phyloP scores from a whole-genome alignment of 2,888 invertebrate species.

The Dicyrtoma fusca region DNA sequence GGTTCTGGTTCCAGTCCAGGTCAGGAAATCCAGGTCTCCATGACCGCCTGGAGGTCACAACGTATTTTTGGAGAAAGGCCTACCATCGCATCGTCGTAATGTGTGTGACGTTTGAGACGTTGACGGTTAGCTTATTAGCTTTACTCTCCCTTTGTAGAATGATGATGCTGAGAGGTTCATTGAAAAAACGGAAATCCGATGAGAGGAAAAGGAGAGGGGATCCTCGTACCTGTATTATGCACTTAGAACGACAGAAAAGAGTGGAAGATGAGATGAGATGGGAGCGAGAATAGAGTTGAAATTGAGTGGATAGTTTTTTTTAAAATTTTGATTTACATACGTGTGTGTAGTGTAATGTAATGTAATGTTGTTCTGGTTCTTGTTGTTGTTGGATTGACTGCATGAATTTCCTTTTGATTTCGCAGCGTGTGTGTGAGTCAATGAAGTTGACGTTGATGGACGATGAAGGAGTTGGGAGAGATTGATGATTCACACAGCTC shows the following conservation, averaged over 20 bases:
- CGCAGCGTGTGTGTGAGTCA: slow-evolving; percentile 51
- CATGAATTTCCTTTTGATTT: slow-evolving; percentile 29
- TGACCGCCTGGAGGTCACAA: no score
- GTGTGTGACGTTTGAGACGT: no score
- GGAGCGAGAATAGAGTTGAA: background rate
- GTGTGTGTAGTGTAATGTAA: background rate
- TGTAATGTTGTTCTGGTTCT: background rate
- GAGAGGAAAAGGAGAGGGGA: background rate
- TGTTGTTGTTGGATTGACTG: slow-evolving; percentile 2
- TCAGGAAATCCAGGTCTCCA: no score
- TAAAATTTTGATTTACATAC: no score
- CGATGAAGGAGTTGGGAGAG: slow-evolving; percentile 39
- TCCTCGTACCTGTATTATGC: no score
- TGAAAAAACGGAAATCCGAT: background rate
- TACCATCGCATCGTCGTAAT: no score
- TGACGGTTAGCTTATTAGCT: no score
- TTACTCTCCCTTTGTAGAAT: no score
- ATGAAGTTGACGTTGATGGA: slow-evolving; percentile 55
- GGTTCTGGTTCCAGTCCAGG: no score
- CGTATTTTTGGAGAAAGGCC: no score
- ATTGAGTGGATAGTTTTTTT: background rate
- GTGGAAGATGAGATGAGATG: no score
- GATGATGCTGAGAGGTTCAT: background rate
- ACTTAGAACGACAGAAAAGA: no score
- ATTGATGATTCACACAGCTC: slow-evolving; percentile 31